A percentile compares a stretch with the other conserved stretches of the same genome.
phyloP scores from a whole-genome alignment of 2,888 invertebrate genomes.

The Theodoxus fluviatilis region DNA sequence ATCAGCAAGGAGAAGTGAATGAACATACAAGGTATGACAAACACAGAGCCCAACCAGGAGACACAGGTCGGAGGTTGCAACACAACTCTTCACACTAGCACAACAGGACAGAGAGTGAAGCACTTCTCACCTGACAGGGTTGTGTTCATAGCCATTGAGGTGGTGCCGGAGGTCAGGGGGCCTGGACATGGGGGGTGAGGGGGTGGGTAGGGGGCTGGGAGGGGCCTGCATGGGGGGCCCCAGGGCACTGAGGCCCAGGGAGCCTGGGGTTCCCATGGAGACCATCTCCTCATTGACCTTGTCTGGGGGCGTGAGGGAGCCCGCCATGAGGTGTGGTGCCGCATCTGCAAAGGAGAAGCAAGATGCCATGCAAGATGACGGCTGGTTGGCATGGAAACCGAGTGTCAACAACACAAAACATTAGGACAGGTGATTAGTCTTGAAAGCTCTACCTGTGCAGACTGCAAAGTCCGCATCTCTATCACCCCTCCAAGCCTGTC shows the following conservation, averaged over 20 bases:
- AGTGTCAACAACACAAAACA: too few species aligned
- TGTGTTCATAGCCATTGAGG: conserved; percentile 39
- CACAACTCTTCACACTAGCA: too few species aligned
- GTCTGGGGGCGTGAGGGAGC: conserved; percentile 67
- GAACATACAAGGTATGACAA: too few species aligned
- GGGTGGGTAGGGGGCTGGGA: conserved; percentile 73
- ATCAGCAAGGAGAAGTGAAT: too few species aligned
- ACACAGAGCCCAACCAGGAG: too few species aligned
- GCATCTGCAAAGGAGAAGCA: conserved; percentile 42
- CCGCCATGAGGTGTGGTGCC: conserved; percentile 59
- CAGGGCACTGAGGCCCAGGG: conserved; percentile 56
- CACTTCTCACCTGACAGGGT: background rate
- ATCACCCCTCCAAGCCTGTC: too few species aligned
- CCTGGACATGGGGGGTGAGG: conserved; percentile 59
- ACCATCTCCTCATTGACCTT: conserved; percentile 66
- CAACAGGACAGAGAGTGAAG: too few species aligned
- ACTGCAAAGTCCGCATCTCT: too few species aligned
- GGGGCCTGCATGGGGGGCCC: conserved; percentile 80
- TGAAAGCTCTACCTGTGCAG: too few species aligned
- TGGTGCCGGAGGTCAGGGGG: conserved; percentile 28
- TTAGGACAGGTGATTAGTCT: too few species aligned
- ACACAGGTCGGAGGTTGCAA: too few species aligned
- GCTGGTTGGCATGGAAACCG: too few species aligned
- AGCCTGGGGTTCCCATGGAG: conserved; percentile 55
- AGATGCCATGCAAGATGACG: background rate